Evolutionary conservation across 2,888 invertebrate species (phyloP).

Genomic region (Drosophila lacicola): DNA sequence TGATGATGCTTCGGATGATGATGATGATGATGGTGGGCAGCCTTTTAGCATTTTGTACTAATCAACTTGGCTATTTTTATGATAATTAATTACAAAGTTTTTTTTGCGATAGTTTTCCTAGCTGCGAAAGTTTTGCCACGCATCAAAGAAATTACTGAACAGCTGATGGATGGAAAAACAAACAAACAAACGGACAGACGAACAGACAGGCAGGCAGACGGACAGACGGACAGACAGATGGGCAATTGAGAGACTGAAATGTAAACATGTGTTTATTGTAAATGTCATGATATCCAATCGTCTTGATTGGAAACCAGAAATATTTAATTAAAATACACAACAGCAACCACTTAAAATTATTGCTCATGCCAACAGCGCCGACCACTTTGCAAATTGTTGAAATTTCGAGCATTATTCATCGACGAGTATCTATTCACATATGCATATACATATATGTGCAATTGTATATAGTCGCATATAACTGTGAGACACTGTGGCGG

Average conservation of each 20-base stretch:
- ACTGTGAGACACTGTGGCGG: slow-evolving; percentile 26
- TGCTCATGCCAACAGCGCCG: slow-evolving; percentile 19
- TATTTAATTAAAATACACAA: slow-evolving; percentile 41
- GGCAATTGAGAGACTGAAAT: slow-evolving; percentile 36
- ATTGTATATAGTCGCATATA: background rate
- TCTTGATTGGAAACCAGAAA: slow-evolving; percentile 18
- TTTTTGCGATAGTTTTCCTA: slow-evolving; percentile 42
- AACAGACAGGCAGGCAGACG: slow-evolving; percentile 18
- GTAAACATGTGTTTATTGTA: slow-evolving; percentile 62
- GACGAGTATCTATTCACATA: slow-evolving; percentile 12
- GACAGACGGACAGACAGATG: slow-evolving; percentile 27
- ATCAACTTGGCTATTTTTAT: slow-evolving; percentile 71
- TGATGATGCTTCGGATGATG: slow-evolving; percentile 27
- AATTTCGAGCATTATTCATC: slow-evolving; percentile 51
- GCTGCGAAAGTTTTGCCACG: slow-evolving; percentile 47
- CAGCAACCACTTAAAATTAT: slow-evolving; percentile 62
- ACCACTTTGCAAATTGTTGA: slow-evolving; percentile 61
- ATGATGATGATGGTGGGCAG: slow-evolving; percentile 13
- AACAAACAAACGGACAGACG: slow-evolving; percentile 12
- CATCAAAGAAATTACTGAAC: slow-evolving; percentile 66
- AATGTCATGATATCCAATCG: slow-evolving; percentile 32
- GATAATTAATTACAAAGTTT: slow-evolving; percentile 80
- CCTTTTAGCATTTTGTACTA: slow-evolving; percentile 44
- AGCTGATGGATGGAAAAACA: slow-evolving; percentile 30
- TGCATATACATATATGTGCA: slow-evolving; percentile 7